Percentiles rank a stretch among this genome's conserved stretches.
Conservation (phyloP, 1,140 invertebrate genomes). For the Apis laboriosa region DNA sequence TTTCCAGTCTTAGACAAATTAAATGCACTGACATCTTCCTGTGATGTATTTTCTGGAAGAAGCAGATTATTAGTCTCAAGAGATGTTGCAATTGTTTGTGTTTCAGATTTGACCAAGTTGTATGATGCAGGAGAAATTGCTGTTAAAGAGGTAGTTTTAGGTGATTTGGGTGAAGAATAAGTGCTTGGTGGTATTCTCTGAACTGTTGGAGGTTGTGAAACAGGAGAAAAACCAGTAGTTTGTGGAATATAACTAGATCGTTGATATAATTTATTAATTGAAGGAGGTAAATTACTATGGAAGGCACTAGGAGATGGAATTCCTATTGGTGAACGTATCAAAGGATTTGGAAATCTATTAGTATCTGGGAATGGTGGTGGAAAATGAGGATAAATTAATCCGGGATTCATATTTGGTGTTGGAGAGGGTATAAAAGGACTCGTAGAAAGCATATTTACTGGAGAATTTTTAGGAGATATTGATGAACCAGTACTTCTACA, state of each 20-base stretch:
- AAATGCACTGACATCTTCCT: conserved; percentile 69
- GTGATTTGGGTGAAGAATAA: conserved; percentile 73
- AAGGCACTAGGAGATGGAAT: conserved; percentile 77
- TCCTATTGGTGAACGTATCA: conserved; percentile 74
- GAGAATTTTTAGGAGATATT: conserved; percentile 74
- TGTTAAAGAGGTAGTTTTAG: conserved; percentile 64
- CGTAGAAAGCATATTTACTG: conserved; percentile 78
- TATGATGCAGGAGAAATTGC: conserved; percentile 53
- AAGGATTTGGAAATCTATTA: conserved; percentile 70
- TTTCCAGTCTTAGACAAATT: conserved; percentile 71
- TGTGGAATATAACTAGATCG: conserved; percentile 74
- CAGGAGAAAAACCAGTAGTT: conserved; percentile 67
- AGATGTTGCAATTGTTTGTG: conserved; percentile 51
- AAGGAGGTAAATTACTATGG: conserved; percentile 78
- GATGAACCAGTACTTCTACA: conserved; percentile 70
- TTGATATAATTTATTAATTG: conserved; percentile 78
- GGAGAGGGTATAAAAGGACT: conserved; percentile 82
- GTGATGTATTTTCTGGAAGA: conserved; percentile 54
- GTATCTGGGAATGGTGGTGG: conserved; percentile 77
- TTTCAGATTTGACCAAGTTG: conserved; percentile 52
- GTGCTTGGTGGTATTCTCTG: conserved; percentile 77
- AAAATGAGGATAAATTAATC: conserved; percentile 78
- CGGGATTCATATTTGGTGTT: conserved; percentile 81
- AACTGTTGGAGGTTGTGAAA: conserved; percentile 69
- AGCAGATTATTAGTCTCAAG: conserved; percentile 61